Percentiles rank a stretch among this genome's conserved stretches.
phyloP scores from a whole-genome alignment of 2,113 vertebrate genomes.

The Zosterops hypoxanthus region DNA sequence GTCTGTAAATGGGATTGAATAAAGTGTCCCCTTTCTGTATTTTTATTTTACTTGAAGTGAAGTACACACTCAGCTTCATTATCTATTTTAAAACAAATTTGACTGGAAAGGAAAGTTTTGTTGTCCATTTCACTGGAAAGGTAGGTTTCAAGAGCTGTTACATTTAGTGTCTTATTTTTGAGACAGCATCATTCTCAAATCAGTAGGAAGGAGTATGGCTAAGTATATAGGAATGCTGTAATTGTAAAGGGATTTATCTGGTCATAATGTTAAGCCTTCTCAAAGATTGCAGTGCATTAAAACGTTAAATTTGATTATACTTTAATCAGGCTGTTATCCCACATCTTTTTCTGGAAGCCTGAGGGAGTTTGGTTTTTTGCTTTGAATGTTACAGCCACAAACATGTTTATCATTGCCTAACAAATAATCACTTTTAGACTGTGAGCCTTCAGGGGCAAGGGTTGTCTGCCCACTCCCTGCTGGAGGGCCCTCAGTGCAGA shows the following conservation, averaged over 20 bases:
- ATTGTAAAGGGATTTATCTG: neutral
- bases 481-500: neutral
- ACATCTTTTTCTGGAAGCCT: neutral
- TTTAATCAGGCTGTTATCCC: neutral
- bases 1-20: neutral
- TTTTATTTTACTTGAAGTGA: neutral
- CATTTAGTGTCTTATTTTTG: neutral
- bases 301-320: neutral
- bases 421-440: constrained; percentile 35
- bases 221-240: neutral
- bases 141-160: neutral
- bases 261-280: neutral
- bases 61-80: neutral
- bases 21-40: neutral
- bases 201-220: neutral
- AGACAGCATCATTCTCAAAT: neutral
- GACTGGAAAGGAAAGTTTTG: neutral
- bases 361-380: neutral
- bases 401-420: constrained; percentile 28
- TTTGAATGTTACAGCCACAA: neutral
- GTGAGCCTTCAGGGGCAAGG: constrained; percentile 7
- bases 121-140: neutral
- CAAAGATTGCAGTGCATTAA: neutral
- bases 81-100: neutral
- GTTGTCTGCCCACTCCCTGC: constrained; percentile 4